Base-by-base conservation (phyloP, 2,888 invertebrate genomes). In the Strigamia maritima region DNA sequence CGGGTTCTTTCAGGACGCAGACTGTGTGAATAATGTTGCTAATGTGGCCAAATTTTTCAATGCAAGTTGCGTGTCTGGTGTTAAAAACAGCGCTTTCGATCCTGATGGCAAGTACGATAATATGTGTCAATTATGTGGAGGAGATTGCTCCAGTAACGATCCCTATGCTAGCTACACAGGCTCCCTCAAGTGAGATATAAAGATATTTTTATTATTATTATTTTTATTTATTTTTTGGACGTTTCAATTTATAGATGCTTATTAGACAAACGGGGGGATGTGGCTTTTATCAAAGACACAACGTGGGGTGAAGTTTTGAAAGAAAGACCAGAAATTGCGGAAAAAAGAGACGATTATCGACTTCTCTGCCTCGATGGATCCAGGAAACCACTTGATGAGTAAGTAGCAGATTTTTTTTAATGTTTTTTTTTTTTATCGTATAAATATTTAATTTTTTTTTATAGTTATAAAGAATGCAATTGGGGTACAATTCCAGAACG, bases 271-370 rank as follows among this genome's bases (percentile, higher is more conserved):
- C 89, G 88, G 16, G 97, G 97, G 1, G 95, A 98, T 75, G 90
- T 98, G 19, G 97, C 97, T 0, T 98, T 98, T 85, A 88, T 98
- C 0, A 90, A 93, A 75, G 94, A 96, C 84, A 92, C 92, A 0
- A 94, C 94, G 1, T 77, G 19, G 24, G 77, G 44, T 24, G 77
- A 77, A 22, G 26, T 77, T 40, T 16, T 77, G 19, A 38, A 77
- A 22, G 77, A 77, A 28, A 3, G 49, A 19, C 77, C 77, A 40
- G 77, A 77, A 8, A n/a, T 77, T 12, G 77, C 77, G 22, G 4
- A n/a, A 22, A 19, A 7, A 6, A 77, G 38, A 19, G 65, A 80
- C 10, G 79, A 80, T 31, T 80, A 89, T 85, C 90, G 91, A 76
- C 93, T 93, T 84, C 89, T 94, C 60, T 94, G 94, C 84, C 92